phyloP scores from a whole-genome alignment of 2,888 invertebrate genomes.

The Crepidodera aurea region DNA sequence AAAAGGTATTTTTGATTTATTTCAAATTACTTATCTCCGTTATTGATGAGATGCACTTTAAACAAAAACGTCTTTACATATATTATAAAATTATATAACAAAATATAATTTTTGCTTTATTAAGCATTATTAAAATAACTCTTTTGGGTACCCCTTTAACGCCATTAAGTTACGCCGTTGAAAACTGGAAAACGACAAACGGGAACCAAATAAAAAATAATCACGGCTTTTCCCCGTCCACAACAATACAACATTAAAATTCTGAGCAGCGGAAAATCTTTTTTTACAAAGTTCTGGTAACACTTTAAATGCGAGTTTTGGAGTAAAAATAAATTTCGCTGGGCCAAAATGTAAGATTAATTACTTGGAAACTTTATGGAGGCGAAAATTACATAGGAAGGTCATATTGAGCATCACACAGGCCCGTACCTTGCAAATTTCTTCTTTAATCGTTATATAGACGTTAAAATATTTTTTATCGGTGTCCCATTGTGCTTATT shows the following conservation, averaged over 20 bases:
- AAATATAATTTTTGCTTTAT: no score
- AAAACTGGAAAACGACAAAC: background rate
- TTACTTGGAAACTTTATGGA: slow-evolving; percentile 30
- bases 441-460: background rate
- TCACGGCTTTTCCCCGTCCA: background rate
- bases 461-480: no score
- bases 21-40: no score
- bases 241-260: slow-evolving; percentile 20
- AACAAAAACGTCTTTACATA: no score
- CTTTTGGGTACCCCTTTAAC: no score
- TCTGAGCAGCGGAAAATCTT: slow-evolving; percentile 9
- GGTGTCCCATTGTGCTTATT: no score
- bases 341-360: slow-evolving; percentile 35
- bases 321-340: slow-evolving; percentile 31
- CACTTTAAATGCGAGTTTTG: slow-evolving; percentile 34
- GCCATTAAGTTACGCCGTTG: background rate
- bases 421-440: background rate
- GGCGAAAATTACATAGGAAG: slow-evolving; percentile 19
- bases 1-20: no score
- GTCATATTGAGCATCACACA: slow-evolving; percentile 12
- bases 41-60: no score
- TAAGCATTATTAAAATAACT: no score
- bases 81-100: no score
- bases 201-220: slow-evolving; percentile 4
- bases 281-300: slow-evolving; percentile 27